Conservation (phyloP, 2,113 vertebrate genomes). For the Corythornis madagascariensis region DNA sequence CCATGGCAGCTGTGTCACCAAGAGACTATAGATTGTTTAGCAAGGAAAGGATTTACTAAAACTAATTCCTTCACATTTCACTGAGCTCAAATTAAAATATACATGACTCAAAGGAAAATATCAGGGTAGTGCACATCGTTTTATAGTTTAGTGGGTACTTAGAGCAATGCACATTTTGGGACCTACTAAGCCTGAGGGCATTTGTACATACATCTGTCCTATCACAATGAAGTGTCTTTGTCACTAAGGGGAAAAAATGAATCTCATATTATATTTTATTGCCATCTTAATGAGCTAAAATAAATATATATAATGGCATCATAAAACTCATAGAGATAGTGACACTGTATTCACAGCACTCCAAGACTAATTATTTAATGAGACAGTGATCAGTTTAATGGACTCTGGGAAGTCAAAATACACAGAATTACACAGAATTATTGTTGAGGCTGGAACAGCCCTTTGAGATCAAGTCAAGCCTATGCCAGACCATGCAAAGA, state of each 20-base stretch:
- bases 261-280: neutral
- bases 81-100: neutral
- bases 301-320: neutral
- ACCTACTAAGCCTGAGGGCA: neutral
- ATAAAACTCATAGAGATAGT: neutral
- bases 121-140: neutral
- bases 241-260: neutral
- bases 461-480: no score
- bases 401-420: neutral
- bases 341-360: neutral
- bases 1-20: neutral
- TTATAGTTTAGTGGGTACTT: neutral
- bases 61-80: neutral
- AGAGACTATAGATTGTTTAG: neutral
- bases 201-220: neutral
- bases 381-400: neutral
- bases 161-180: neutral
- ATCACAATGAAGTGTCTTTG: neutral
- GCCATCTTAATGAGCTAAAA: neutral
- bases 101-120: neutral
- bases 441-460: no score
- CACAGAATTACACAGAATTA: no score
- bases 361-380: neutral
- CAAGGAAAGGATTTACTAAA: neutral
- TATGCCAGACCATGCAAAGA: accelerated